phyloP scores from a whole-genome alignment of 2,797 vertebrate species.

The Scarus forsteni region DNA sequence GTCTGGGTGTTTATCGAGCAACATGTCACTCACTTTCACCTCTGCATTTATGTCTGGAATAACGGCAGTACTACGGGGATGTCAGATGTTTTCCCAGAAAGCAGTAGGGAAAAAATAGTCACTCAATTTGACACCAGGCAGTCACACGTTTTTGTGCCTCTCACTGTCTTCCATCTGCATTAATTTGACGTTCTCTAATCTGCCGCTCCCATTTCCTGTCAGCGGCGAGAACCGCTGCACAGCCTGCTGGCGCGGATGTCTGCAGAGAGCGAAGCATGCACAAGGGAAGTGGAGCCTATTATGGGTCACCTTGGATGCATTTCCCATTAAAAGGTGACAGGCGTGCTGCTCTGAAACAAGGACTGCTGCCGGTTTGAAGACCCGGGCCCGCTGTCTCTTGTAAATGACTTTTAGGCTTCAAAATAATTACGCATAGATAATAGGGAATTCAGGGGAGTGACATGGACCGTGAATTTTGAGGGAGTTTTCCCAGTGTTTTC shows the following conservation, averaged over 20 bases:
- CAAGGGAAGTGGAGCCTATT: constrained; percentile 64
- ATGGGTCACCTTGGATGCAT: constrained; percentile 81
- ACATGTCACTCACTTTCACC: constrained; percentile 59
- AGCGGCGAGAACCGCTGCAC: constrained; percentile 65
- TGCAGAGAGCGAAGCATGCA: constrained; percentile 59
- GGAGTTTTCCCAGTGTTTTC: constrained; percentile 49
- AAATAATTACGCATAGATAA: constrained; percentile 67
- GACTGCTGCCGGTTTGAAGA: constrained; percentile 63
- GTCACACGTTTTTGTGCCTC: constrained; percentile 71
- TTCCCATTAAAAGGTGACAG: constrained; percentile 80
- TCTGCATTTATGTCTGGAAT: constrained; percentile 52
- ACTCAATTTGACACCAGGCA: constrained; percentile 72
- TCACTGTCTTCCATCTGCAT: constrained; percentile 80
- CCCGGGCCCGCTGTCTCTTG: constrained; percentile 65
- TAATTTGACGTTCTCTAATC: constrained; percentile 84
- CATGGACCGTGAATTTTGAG: constrained; percentile 34
- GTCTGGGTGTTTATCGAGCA: constrained; percentile 53
- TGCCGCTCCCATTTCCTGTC: constrained; percentile 78
- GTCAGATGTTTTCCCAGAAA: constrained; percentile 64
- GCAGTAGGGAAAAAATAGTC: constrained; percentile 49
- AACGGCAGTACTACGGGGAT: constrained; percentile 60
- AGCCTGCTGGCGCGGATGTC: constrained; percentile 71
- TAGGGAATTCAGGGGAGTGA: constrained; percentile 19
- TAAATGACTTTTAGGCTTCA: constrained; percentile 68
- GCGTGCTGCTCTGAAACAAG: constrained; percentile 67